Base-by-base conservation (phyloP, 2,888 invertebrate genomes). In the Leucoptera coffeella region DNA sequence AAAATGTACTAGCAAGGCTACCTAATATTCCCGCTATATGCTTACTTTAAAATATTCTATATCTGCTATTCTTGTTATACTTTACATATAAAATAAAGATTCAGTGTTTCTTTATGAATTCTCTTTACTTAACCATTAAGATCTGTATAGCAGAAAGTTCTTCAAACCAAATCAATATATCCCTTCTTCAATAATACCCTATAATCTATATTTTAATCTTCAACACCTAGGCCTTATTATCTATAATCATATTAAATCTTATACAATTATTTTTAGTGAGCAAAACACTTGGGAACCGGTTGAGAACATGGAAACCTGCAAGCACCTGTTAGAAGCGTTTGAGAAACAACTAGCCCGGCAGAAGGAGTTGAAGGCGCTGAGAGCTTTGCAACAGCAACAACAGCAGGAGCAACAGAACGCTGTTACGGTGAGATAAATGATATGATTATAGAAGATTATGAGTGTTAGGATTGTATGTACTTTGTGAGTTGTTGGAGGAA, bases 211-310 rank as follows among this genome's bases (percentile, higher is more conserved):
- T n/a, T n/a, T n/a, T n/a, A n/a, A n/a, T n/a, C n/a, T n/a, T n/a
- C n/a, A n/a, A n/a, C n/a, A n/a, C n/a, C n/a, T n/a, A n/a, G n/a
- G n/a, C n/a, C n/a, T n/a, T n/a, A n/a, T n/a, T n/a, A n/a, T n/a
- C n/a, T n/a, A n/a, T n/a, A n/a, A n/a, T n/a, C n/a, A n/a, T n/a
- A n/a, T n/a, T n/a, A n/a, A n/a, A n/a, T n/a, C n/a, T n/a, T n/a
- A n/a, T n/a, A n/a, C n/a, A n/a, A n/a, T n/a, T n/a, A n/a, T n/a
- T 33, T 42, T 14, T 35, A 83, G 83, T 43, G 82, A 85, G 32
- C 79, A 84, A 38, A 88, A 87, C 47, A 87, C 88, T 4, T 90
- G 89, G 89, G 89, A 90, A 49, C 85, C 87, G 1, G 75, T 81
- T 14, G 77, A 80, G 28, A 82, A 85, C 46, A 75, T 89, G 45